phyloP scores from a whole-genome alignment of 2,888 invertebrate species.

The Zootermopsis nevadensis region DNA sequence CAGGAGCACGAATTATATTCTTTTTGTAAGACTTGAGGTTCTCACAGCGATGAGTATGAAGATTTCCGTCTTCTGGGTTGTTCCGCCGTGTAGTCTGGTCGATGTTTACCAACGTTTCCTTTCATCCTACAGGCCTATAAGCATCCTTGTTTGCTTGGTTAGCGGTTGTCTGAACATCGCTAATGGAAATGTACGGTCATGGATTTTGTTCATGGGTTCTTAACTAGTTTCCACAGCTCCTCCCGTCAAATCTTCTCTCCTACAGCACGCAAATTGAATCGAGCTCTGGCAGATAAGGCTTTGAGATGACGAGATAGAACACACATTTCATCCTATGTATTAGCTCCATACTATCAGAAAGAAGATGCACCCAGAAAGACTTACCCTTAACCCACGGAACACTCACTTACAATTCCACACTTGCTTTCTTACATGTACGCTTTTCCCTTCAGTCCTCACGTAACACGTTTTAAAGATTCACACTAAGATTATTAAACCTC shows the following conservation, averaged over 20 bases:
- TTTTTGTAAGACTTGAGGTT: too few species aligned
- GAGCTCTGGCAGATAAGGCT: conserved; percentile 35
- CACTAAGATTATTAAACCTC: too few species aligned
- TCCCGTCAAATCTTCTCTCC: too few species aligned
- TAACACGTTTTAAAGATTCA: too few species aligned
- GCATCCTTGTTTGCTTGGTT: background rate
- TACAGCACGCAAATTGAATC: conserved; percentile 39
- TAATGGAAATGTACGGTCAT: conserved; percentile 42
- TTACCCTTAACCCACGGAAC: background rate
- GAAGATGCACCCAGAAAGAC: background rate
- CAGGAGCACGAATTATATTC: too few species aligned
- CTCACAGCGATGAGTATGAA: too few species aligned
- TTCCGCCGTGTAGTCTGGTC: too few species aligned
- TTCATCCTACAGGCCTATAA: background rate
- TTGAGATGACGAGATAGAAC: conserved; percentile 41
- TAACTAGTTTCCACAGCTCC: conserved; percentile 30
- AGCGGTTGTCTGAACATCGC: conserved; percentile 22
- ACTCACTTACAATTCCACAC: background rate
- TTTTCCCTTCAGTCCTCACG: conserved; percentile 5
- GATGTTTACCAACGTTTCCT: conserved; percentile 19
- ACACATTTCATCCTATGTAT: conserved; percentile 14
- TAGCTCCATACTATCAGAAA: conserved; percentile 5
- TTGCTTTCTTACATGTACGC: background rate
- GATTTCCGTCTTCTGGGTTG: too few species aligned
- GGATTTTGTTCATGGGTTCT: conserved; percentile 43